phyloP scores from a whole-genome alignment of 2,113 vertebrate genomes.

The Otis tarda region DNA sequence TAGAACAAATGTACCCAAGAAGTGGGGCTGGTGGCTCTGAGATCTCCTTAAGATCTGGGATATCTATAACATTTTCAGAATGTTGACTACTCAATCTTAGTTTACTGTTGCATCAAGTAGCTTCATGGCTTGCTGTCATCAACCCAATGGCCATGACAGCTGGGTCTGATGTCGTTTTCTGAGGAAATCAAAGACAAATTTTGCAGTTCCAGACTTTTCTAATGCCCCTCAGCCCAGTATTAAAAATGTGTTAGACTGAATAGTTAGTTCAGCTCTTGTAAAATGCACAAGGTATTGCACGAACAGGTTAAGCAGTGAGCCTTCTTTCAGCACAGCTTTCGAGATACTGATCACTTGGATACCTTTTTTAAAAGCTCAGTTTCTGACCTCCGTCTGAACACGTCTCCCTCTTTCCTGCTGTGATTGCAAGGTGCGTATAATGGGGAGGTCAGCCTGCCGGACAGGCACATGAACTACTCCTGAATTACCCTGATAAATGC shows the following conservation, averaged over 20 bases:
- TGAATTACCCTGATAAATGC: neutral
- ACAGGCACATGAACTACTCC: neutral
- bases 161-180: rapidly evolving
- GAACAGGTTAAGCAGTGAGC: neutral
- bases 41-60: neutral
- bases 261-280: neutral
- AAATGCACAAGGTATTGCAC: neutral
- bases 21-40: neutral
- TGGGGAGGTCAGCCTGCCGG: neutral
- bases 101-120: neutral
- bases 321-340: neutral
- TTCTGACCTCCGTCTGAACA: rapidly evolving
- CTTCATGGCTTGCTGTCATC: neutral
- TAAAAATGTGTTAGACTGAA: neutral
- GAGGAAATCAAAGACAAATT: neutral
- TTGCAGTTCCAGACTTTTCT: neutral
- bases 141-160: neutral
- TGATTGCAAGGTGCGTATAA: too few species aligned
- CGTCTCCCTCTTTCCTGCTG: rapidly evolving
- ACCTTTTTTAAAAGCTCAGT: neutral
- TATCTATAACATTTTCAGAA: neutral
- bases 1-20: neutral
- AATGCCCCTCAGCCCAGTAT: neutral
- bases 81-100: neutral
- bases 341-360: neutral